A percentile compares a stretch with the other conserved stretches of the same genome.
Evolutionary conservation across 2,888 invertebrate species (phyloP).

Genomic region (Pachymerium ferrugineum): DNA sequence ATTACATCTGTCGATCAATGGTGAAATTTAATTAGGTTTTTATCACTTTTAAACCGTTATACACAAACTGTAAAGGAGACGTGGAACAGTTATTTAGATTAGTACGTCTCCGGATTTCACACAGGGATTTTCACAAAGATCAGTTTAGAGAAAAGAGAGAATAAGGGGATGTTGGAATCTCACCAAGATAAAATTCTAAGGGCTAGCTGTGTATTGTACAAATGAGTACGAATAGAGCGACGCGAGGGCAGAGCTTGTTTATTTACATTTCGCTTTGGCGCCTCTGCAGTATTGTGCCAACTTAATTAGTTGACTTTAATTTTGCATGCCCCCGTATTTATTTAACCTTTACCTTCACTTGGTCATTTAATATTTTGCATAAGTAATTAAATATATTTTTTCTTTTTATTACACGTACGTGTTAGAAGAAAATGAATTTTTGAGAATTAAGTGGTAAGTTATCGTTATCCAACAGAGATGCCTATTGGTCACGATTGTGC

Average conservation of each 20-base stretch:
- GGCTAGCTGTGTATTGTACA: no score
- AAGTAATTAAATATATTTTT: background rate
- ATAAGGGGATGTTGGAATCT: no score
- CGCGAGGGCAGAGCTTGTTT: background rate
- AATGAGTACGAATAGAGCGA: background rate
- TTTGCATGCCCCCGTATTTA: background rate
- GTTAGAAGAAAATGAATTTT: background rate
- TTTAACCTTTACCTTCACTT: background rate
- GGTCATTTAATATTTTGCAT: background rate
- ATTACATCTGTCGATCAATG: constrained; percentile 1
- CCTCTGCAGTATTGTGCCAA: constrained; percentile 7
- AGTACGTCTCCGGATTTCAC: no score
- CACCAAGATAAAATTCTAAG: no score
- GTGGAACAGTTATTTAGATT: no score
- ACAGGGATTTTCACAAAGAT: no score
- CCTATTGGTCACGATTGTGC: constrained; percentile 24
- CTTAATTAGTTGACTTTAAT: constrained; percentile 22
- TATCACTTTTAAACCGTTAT: no score
- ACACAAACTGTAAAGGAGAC: no score
- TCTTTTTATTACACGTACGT: background rate
- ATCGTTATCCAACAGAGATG: background rate
- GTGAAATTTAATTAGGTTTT: background rate
- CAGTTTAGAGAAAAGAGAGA: no score
- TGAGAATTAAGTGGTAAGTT: background rate
- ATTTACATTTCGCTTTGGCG: background rate